These are phyloP conservation scores for Brachionus sp. DNA, from an alignment of 1,140 invertebrate species.

Conservation along the genomic window DNA sequence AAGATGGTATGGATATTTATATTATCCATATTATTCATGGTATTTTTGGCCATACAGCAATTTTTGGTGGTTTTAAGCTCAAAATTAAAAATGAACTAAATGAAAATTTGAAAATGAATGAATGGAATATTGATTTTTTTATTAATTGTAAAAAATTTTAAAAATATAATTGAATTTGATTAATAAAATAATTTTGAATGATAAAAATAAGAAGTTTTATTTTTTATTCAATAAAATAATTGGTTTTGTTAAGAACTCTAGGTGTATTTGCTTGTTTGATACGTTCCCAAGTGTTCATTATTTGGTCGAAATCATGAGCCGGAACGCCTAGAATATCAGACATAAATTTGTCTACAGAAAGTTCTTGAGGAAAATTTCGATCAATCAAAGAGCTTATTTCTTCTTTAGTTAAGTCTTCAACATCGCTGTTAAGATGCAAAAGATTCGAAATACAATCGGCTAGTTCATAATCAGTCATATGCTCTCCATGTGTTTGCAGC, in stretches of 20 bases:
- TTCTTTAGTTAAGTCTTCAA: slow-evolving; percentile 16
- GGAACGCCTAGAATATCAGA: slow-evolving; percentile 28
- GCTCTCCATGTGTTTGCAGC: slow-evolving; percentile 57
- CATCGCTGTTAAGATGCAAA: slow-evolving; percentile 56
- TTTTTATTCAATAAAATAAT: not conserved
- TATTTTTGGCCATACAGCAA: not conserved
- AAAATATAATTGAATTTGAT: not conserved
- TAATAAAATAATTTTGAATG: not conserved
- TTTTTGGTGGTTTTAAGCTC: not conserved
- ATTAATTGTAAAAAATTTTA: not conserved
- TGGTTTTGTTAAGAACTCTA: not conserved
- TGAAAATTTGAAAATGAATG: not conserved
- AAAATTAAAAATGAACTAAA: not conserved
- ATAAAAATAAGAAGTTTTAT: not conserved
- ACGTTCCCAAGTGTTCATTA: slow-evolving; percentile 25
- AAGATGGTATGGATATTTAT: not conserved
- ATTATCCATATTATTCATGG: not conserved
- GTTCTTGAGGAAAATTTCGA: slow-evolving; percentile 13
- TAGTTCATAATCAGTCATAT: slow-evolving; percentile 59
- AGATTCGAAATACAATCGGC: slow-evolving; percentile 58
- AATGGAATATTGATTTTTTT: not conserved
- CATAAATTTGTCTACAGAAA: slow-evolving; percentile 36
- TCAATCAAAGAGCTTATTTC: slow-evolving; percentile 40
- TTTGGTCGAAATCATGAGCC: slow-evolving; percentile 23
- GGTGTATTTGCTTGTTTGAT: slow-evolving; percentile 34